A percentile compares a stretch with the other conserved stretches of the same genome.
Conservation (phyloP, 2,888 invertebrate species). For the Allygus modestus region DNA sequence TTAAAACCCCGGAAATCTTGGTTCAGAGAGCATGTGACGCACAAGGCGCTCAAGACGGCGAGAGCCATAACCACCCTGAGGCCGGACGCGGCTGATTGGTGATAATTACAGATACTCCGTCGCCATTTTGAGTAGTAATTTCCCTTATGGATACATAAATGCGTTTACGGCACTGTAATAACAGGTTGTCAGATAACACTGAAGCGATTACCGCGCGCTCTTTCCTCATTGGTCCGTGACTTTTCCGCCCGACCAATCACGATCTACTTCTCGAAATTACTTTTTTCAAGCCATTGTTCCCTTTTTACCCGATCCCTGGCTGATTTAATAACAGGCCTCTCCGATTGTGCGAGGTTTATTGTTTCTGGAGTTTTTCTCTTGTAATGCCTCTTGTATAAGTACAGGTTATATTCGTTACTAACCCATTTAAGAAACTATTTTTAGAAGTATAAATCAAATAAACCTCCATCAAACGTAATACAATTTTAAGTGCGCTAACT, state of each 20-base stretch:
- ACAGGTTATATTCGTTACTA: too few species aligned
- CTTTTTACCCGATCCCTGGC: neutral
- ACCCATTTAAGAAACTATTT: too few species aligned
- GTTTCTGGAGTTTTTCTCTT: neutral
- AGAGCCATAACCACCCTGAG: too few species aligned
- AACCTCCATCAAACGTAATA: too few species aligned
- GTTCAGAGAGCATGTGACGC: too few species aligned
- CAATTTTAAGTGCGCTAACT: too few species aligned
- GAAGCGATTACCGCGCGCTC: slow-evolving; percentile 4
- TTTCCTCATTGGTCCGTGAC: slow-evolving; percentile 22
- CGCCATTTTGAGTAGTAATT: slow-evolving; percentile 49
- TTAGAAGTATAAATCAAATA: too few species aligned
- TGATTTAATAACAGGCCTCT: slow-evolving; percentile 16
- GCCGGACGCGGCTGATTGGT: neutral
- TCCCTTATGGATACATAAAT: slow-evolving; percentile 40
- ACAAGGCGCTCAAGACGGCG: too few species aligned
- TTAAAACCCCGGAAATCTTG: too few species aligned
- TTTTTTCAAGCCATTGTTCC: neutral
- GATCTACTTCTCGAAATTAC: neutral
- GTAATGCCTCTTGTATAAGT: too few species aligned
- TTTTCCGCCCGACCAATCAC: neutral
- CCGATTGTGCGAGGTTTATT: neutral
- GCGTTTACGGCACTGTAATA: slow-evolving; percentile 41
- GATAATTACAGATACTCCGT: slow-evolving; percentile 12
- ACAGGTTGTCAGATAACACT: slow-evolving; percentile 43